These are phyloP conservation scores for Syngnathoides biaculeatus DNA, from an alignment of 2,113 vertebrate genomes.

Conservation along the genomic window DNA sequence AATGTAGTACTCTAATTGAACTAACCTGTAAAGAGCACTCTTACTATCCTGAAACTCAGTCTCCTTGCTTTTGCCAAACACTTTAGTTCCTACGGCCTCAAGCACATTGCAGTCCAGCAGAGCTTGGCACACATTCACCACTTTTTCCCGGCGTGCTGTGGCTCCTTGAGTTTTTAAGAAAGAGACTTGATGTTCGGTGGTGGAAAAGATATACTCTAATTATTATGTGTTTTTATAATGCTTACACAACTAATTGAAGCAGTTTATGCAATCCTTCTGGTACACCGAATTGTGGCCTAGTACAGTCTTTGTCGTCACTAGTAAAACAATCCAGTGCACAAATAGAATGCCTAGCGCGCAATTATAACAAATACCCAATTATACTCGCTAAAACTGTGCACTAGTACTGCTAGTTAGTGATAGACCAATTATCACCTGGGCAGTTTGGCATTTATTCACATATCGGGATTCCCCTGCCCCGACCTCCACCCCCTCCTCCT, in stretches of 20 bases:
- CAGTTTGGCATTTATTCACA: too few species aligned
- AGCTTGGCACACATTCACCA: slow-evolving; percentile 84
- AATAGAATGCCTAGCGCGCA: neutral
- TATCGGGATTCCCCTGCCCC: too few species aligned
- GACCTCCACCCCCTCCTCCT: too few species aligned
- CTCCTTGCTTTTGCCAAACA: slow-evolving; percentile 83
- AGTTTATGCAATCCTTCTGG: neutral
- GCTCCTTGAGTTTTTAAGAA: slow-evolving; percentile 22
- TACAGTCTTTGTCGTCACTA: neutral
- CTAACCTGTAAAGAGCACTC: slow-evolving; percentile 84
- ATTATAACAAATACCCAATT: neutral
- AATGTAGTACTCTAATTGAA: neutral
- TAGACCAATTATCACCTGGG: too few species aligned
- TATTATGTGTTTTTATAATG: neutral
- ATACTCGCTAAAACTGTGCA: neutral
- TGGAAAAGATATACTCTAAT: neutral
- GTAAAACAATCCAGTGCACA: neutral
- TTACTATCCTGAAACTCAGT: slow-evolving; percentile 85
- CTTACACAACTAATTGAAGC: neutral
- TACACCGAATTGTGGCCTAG: neutral
- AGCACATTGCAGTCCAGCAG: slow-evolving; percentile 89
- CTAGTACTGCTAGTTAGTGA: neutral
- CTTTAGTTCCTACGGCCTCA: slow-evolving; percentile 79
- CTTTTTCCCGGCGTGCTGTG: slow-evolving; percentile 78
- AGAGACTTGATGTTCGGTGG: neutral